Base-by-base conservation (phyloP, 2,888 invertebrate species). In the Brenthis hecate region DNA sequence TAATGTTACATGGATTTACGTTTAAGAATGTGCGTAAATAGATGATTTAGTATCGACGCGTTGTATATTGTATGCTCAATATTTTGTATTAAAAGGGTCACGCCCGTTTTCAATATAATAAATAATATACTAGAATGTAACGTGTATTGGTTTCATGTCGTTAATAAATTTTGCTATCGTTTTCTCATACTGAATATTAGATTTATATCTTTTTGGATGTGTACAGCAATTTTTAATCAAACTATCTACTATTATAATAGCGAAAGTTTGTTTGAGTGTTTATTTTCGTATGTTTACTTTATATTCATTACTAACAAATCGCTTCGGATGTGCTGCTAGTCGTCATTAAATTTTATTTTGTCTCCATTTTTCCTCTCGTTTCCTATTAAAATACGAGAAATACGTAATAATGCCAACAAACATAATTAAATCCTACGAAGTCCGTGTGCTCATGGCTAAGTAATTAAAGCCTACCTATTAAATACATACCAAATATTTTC, bases 281-380 rank as follows among this genome's bases (percentile, higher is more conserved):
- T 5, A 28, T 5, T 28, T 28, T 28, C 5, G 28, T 28, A 28
- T 28, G 28, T 28, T 28, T 28, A 28, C 28, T 28, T 5, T 28
- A 28, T 28, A 28, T 28, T 28, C 5, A 4, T 28, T 28, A 4
- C 28, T 51, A 54, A 60, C 64, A 68, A 55, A 69, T 56, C 61
- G 56, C 65, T 62, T 69, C 69, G 56, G 60, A 65, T 32, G 28
- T 66, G 69, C 71, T 67, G 66, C 66, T 71, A 63, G 64, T 69
- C 54, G 56, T 66, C 64, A 64, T 71, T 71, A 66, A 66, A 66
- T 71, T 69, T 71, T 69, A 71, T 66, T 69, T 66, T 64, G 63
- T 56, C 51, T 56, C 66, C 71, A 56, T 70, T 70, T 67, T 70
- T 66, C 66, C 66, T 65, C 67, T 63, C 32, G 56, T 36, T 62